Conservation (phyloP, 2,113 vertebrate species). For the Naja naja region DNA sequence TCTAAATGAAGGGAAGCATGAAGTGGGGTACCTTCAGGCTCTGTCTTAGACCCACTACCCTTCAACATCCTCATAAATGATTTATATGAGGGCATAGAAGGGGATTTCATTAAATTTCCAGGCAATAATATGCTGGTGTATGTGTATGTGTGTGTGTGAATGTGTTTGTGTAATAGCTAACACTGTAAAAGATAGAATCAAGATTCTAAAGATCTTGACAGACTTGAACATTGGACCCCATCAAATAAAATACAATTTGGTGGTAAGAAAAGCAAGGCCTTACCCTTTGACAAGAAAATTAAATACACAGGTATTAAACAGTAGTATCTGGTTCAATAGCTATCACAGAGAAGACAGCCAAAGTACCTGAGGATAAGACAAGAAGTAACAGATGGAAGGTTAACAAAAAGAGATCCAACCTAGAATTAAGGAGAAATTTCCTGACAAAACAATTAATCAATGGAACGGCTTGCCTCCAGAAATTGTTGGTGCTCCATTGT, state of each 20-base stretch:
- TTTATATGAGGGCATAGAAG: not conserved
- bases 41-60: not conserved
- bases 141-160: too few species aligned
- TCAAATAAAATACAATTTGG: not conserved
- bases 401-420: not conserved
- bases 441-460: not conserved
- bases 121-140: not conserved
- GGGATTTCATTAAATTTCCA: not conserved
- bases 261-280: not conserved
- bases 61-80: not conserved
- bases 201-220: not conserved
- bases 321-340: not conserved
- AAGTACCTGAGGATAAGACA: not conserved
- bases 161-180: not conserved
- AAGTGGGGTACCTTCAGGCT: not conserved
- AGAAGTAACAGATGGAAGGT: not conserved
- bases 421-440: not conserved
- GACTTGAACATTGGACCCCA: not conserved
- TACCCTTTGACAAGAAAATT: not conserved
- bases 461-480: not conserved
- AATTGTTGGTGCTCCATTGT: not conserved
- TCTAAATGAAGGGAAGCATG: not conserved
- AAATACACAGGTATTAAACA: not conserved
- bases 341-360: not conserved
- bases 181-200: not conserved